Percentiles rank a stretch among this genome's conserved stretches.
Evolutionary conservation across 2,797 vertebrate genomes (phyloP).

Genomic region (Paramormyrops hopkinsi): DNA sequence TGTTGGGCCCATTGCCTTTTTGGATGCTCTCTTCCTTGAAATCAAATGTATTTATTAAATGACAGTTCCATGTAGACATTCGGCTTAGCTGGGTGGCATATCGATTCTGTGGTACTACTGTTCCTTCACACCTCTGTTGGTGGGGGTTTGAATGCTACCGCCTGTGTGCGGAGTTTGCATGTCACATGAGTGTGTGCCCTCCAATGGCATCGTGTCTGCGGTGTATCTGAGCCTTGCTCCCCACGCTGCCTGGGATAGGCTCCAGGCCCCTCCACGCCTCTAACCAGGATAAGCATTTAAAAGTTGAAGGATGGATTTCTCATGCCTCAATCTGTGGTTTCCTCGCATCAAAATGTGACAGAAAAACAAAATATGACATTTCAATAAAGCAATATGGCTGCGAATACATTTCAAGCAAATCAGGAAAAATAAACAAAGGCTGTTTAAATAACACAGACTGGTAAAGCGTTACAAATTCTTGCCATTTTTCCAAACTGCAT

Average conservation of each 20-base stretch:
- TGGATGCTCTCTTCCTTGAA: conserved; percentile 48
- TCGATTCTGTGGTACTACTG: background rate
- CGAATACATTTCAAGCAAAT: conserved; percentile 65
- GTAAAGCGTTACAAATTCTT: conserved; percentile 66
- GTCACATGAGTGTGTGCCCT: background rate
- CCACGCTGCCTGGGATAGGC: background rate
- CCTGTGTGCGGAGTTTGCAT: background rate
- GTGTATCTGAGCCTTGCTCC: background rate
- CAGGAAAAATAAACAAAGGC: conserved; percentile 62
- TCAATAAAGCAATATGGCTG: conserved; percentile 54
- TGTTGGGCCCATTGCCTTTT: conserved; percentile 10
- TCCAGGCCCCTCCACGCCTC: background rate
- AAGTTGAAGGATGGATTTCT: conserved; percentile 29
- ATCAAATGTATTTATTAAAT: conserved; percentile 52
- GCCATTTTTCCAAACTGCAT: conserved; percentile 53
- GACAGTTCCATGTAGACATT: conserved; percentile 33
- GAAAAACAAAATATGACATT: conserved; percentile 63
- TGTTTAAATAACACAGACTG: conserved; percentile 58
- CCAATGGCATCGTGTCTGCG: background rate
- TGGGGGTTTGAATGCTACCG: background rate
- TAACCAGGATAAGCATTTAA: background rate
- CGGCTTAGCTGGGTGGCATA: background rate
- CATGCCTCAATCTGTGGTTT: conserved; percentile 54
- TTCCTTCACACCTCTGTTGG: background rate
- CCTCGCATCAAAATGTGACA: conserved; percentile 56